Evolutionary conservation across 2,113 vertebrate genomes (phyloP).

Genomic region (Mobula birostris): DNA sequence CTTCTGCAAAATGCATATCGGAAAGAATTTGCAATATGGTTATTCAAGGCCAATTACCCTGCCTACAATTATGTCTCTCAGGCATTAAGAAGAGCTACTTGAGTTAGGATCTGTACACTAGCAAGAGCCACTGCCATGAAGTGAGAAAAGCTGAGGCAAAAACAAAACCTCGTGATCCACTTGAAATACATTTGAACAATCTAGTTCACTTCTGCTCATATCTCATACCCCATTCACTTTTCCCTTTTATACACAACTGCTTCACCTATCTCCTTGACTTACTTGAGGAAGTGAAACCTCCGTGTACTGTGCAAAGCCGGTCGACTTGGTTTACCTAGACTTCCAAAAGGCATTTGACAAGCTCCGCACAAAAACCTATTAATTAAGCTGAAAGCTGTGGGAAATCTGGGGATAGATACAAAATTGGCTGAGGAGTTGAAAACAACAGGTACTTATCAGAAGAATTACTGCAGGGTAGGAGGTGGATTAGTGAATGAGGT

Average conservation of each 20-base stretch:
- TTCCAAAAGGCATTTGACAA: constrained; percentile 25
- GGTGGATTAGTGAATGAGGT: not conserved
- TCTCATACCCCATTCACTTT: no score
- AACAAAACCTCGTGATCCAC: not conserved
- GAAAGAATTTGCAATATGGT: not conserved
- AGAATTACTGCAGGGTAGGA: not conserved
- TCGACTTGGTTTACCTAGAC: not conserved
- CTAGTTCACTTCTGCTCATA: not conserved
- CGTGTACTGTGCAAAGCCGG: not conserved
- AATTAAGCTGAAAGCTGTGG: not conserved
- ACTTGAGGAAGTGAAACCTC: not conserved
- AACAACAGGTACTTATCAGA: not conserved
- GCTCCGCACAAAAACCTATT: not conserved
- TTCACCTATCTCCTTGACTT: not conserved
- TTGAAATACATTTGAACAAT: not conserved
- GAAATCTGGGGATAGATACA: not conserved
- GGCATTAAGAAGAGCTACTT: not conserved
- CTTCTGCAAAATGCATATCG: not conserved
- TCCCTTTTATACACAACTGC: not conserved
- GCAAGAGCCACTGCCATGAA: not conserved
- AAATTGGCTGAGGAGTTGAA: not conserved
- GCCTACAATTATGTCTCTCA: not conserved
- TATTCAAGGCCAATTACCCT: not conserved
- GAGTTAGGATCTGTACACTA: not conserved
- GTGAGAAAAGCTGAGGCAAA: not conserved